These are phyloP conservation scores for Coleophora deauratella DNA, from an alignment of 2,888 invertebrate species.

Conservation along the genomic window DNA sequence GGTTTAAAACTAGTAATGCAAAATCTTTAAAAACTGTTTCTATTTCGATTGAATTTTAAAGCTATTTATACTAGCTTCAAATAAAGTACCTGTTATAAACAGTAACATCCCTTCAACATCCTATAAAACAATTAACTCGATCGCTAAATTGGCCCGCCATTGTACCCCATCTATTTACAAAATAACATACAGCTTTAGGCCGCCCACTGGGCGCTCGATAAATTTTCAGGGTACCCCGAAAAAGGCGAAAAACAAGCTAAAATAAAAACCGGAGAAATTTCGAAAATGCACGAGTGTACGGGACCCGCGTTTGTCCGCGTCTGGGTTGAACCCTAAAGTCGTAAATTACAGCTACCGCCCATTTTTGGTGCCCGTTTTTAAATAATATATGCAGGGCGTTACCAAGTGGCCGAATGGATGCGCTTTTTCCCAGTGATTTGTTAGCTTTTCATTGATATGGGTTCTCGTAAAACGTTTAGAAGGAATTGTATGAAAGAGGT, in stretches of 20 bases:
- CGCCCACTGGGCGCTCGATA: slow-evolving; percentile 38
- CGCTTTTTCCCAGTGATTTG: too few species aligned
- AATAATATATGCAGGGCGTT: slow-evolving; percentile 5
- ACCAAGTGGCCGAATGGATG: not conserved
- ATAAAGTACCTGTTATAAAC: too few species aligned
- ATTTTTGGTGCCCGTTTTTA: slow-evolving; percentile 19
- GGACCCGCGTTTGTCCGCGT: slow-evolving; percentile 29
- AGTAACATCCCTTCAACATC: not conserved
- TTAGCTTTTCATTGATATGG: too few species aligned
- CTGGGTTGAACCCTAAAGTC: slow-evolving; percentile 21
- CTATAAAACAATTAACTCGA: not conserved
- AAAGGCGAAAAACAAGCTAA: slow-evolving; percentile 18
- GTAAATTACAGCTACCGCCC: slow-evolving; percentile 25
- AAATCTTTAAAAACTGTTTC: too few species aligned
- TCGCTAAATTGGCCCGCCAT: too few species aligned
- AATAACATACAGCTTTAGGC: slow-evolving; percentile 19
- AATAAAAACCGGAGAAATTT: slow-evolving; percentile 37
- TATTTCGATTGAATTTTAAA: too few species aligned
- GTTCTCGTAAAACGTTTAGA: too few species aligned
- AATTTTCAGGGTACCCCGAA: slow-evolving; percentile 24
- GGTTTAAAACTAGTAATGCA: too few species aligned
- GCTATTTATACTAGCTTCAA: too few species aligned
- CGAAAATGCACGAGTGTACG: slow-evolving; percentile 27
- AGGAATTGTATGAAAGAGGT: too few species aligned
- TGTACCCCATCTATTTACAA: slow-evolving; percentile 16